Conservation (phyloP, 2,888 invertebrate genomes). For the Eupithecia abbreviata region DNA sequence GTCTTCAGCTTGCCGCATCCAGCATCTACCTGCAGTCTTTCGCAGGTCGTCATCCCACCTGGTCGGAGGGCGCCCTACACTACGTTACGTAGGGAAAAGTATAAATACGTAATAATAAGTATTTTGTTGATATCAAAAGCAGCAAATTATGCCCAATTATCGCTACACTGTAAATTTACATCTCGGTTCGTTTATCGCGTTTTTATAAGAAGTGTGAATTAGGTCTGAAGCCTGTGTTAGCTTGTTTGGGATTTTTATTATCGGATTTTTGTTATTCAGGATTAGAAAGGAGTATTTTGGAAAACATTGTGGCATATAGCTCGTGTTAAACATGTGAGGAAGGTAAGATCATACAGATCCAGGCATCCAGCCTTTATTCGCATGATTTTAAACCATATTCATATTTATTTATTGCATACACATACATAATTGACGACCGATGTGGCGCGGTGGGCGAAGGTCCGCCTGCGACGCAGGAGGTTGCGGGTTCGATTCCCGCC, state of each 20-base stretch:
- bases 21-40: no score
- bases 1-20: no score
- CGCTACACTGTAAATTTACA: slow-evolving; percentile 57
- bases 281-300: neutral
- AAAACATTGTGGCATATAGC: neutral
- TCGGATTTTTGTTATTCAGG: slow-evolving; percentile 1
- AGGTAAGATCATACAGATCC: neutral
- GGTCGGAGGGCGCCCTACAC: no score
- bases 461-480: no score
- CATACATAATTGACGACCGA: no score
- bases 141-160: slow-evolving; percentile 26
- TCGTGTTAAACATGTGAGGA: neutral
- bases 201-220: slow-evolving; percentile 53
- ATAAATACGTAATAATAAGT: neutral
- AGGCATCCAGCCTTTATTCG: neutral
- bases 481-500: no score
- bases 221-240: slow-evolving; percentile 24
- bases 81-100: no score
- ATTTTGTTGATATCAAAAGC: slow-evolving; percentile 1
- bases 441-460: no score
- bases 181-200: slow-evolving; percentile 55
- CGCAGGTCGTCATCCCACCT: no score
- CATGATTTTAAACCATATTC: neutral
- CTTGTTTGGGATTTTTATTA: slow-evolving; percentile 2
- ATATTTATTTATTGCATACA: no score